Conservation (phyloP, 2,888 invertebrate species). For the Coelogynopora nodosa region DNA sequence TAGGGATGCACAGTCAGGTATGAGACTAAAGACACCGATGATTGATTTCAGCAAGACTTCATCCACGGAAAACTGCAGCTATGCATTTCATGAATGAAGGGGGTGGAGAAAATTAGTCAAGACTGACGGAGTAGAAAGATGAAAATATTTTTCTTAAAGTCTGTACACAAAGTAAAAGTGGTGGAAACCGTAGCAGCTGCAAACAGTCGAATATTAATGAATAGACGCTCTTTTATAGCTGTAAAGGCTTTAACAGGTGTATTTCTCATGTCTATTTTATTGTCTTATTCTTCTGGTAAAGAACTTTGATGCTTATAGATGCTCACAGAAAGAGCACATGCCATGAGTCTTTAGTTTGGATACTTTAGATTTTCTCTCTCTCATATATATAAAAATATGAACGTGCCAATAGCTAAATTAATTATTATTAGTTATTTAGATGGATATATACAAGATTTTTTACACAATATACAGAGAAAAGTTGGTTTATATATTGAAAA, state of each 20-base stretch:
- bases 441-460: no score
- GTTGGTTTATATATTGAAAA: no score
- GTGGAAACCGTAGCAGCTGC: background rate
- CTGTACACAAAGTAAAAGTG: background rate
- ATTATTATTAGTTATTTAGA: no score
- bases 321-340: background rate
- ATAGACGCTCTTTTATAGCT: background rate
- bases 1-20: background rate
- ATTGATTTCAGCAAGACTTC: background rate
- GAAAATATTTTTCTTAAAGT: background rate
- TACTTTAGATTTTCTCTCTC: background rate
- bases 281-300: no score
- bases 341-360: no score
- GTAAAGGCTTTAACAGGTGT: background rate
- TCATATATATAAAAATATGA: background rate
- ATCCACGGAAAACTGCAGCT: background rate
- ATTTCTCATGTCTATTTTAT: no score
- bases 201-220: background rate
- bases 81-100: background rate
- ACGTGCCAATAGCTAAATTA: no score
- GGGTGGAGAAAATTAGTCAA: background rate
- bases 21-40: background rate
- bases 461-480: no score
- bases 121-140: background rate
- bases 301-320: background rate